Conservation (phyloP, 2,888 invertebrate species). For the Nephrotoma guestfalica region DNA sequence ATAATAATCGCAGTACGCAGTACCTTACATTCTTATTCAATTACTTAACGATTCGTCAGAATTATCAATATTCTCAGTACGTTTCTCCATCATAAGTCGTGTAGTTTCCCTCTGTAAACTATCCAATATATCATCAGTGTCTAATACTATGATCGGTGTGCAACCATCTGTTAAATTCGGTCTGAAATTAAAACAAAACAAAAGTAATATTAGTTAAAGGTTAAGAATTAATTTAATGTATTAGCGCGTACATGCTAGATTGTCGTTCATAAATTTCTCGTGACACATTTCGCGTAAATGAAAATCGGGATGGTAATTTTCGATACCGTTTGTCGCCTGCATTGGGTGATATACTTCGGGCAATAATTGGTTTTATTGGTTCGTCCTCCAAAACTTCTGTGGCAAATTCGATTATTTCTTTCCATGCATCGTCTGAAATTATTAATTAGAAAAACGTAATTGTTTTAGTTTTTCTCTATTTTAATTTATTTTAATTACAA, state of each 20-base stretch:
- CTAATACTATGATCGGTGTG: conserved; percentile 30
- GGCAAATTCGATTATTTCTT: conserved; percentile 44
- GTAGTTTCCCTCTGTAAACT: conserved; percentile 25
- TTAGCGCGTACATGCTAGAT: conserved; percentile 9
- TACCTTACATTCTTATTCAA: neutral
- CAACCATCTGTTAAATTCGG: conserved; percentile 32
- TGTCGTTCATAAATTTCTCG: conserved; percentile 31
- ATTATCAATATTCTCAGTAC: neutral
- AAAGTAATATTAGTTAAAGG: neutral
- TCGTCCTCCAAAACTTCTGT: conserved; percentile 37
- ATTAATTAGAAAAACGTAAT: neutral
- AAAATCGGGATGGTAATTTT: conserved; percentile 30
- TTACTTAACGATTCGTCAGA: conserved; percentile 2
- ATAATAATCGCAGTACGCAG: neutral
- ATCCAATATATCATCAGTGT: conserved; percentile 24
- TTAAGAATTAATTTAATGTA: neutral
- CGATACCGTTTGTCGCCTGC: conserved; percentile 21
- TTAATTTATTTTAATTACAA: neutral
- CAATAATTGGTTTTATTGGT: conserved; percentile 17
- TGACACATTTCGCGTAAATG: conserved; percentile 33
- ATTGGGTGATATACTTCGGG: conserved; percentile 12
- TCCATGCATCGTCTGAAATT: conserved; percentile 41
- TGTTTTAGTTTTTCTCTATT: neutral
- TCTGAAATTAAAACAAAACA: conserved; percentile 10
- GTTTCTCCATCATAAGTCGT: neutral